Base-by-base conservation (phyloP, 2,797 vertebrate genomes). In the Rousettus madagascariensis region DNA sequence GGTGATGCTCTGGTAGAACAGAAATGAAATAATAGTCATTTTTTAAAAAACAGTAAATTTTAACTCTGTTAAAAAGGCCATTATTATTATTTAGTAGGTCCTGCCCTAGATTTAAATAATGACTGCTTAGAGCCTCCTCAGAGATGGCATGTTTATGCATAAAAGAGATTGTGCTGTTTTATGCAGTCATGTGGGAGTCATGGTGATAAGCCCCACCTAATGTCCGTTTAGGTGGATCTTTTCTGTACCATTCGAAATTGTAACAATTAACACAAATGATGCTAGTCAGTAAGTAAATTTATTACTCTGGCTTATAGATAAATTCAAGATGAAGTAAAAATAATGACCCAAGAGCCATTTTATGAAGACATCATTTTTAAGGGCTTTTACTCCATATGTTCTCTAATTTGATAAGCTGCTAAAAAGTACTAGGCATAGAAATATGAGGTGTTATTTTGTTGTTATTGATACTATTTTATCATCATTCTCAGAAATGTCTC, bases 1-100 rank as follows among this genome's bases (percentile, higher is more conserved):
- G 26, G 7, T 75, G 53, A 20, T 79, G 5, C 66, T 69, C 38
- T 94, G 22, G n/a, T 83, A 91, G 57, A 69, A 85, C 0, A 90
- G 51, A 80, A 95, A 90, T 92, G 33, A 95, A 86, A 51, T 68
- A 71, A 63, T 83, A 43, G 43, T 79, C n/a, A 78, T 80, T n/a
- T 80, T n/a, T 72, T 8, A 55, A 63, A 71, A 28, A 79, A 75
- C 4, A 36, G 28, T 57, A 63, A 41, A 61, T 26, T 71, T 79
- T 53, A 84, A 41, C 75, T 28, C 16, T 28, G 33, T 80, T 91
- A 68, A 93, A 93, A 77, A n/a, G 59, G 41, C 53, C 79, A 72
- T 87, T 95, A 74, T 87, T 38, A 38, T 80, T 96, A 86, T 84
- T 96, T 94, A 83, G 68, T 65, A 88, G 46, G 20, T 90, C 33